phyloP scores from a whole-genome alignment of 2,888 invertebrate genomes.

The Anoncus sp. region DNA sequence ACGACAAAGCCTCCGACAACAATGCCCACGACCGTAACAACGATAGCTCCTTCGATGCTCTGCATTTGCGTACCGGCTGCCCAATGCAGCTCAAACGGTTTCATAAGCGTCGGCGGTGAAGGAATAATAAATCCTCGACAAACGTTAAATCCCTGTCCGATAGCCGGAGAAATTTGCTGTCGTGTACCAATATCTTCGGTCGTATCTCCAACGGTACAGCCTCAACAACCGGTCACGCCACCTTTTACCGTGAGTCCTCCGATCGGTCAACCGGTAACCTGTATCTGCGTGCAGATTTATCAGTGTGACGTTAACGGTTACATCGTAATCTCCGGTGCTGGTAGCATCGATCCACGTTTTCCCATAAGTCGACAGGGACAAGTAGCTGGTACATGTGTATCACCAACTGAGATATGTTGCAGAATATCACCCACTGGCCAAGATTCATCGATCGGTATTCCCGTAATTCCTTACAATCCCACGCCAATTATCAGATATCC shows the following conservation, averaged over 20 bases:
- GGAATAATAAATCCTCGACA: conserved; percentile 73
- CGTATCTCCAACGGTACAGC: conserved; percentile 40
- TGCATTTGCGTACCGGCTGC: conserved; percentile 74
- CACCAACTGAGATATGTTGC: conserved; percentile 81
- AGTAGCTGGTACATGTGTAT: conserved; percentile 58
- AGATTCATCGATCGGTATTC: conserved; percentile 84
- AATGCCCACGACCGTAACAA: conserved; percentile 30
- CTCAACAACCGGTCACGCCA: conserved; percentile 43
- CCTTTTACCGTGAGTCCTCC: conserved; percentile 50
- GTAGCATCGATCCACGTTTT: conserved; percentile 73
- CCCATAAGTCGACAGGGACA: conserved; percentile 68
- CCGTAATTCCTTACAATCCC: conserved; percentile 86
- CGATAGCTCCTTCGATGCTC: conserved; percentile 48
- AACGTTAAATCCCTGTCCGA: conserved; percentile 64
- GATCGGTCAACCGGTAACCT: conserved; percentile 55
- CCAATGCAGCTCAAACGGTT: conserved; percentile 72
- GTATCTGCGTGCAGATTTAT: conserved; percentile 66
- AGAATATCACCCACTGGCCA: conserved; percentile 88
- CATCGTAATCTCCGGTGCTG: conserved; percentile 66
- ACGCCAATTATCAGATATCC: conserved; percentile 60
- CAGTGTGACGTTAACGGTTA: conserved; percentile 69
- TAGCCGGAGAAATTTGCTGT: conserved; percentile 73
- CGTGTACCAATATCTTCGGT: conserved; percentile 54
- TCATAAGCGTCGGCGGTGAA: conserved; percentile 70
- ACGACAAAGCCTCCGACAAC: conserved; percentile 61